Evolutionary conservation across 2,797 vertebrate genomes (phyloP).

Genomic region (Falco novaeseelandiae): DNA sequence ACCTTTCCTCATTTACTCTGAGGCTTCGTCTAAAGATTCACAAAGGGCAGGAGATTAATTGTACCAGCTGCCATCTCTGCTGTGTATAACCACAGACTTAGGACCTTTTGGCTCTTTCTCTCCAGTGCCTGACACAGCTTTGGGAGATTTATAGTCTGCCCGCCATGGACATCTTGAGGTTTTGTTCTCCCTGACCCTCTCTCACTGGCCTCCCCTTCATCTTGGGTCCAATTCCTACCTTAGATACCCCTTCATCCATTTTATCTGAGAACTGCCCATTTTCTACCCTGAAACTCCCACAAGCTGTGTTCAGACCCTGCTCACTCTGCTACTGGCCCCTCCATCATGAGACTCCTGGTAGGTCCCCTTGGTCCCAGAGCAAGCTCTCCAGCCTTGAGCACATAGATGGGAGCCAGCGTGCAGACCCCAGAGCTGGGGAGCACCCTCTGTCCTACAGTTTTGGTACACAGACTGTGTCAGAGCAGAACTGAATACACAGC

Average conservation of each 20-base stretch:
- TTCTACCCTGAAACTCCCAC: background rate
- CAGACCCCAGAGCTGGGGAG: background rate
- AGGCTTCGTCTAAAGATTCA: slow-evolving; percentile 27
- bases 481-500: background rate
- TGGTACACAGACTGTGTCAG: background rate
- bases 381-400: background rate
- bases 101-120: background rate
- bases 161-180: background rate
- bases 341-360: background rate
- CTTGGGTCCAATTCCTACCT: background rate
- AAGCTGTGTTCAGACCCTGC: background rate
- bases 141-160: background rate
- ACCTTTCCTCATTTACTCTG: slow-evolving; percentile 43
- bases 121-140: background rate
- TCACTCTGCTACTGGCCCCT: background rate
- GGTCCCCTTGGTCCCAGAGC: no score
- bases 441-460: background rate
- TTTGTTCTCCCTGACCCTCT: background rate
- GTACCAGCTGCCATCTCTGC: slow-evolving; percentile 8
- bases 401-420: background rate
- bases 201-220: background rate
- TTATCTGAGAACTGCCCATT: background rate
- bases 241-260: background rate
- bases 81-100: background rate
- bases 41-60: slow-evolving; percentile 54